Percentiles rank a stretch among this genome's conserved stretches.
Evolutionary conservation across 2,113 vertebrate species (phyloP).

Genomic region (Echinops telfairi): DNA sequence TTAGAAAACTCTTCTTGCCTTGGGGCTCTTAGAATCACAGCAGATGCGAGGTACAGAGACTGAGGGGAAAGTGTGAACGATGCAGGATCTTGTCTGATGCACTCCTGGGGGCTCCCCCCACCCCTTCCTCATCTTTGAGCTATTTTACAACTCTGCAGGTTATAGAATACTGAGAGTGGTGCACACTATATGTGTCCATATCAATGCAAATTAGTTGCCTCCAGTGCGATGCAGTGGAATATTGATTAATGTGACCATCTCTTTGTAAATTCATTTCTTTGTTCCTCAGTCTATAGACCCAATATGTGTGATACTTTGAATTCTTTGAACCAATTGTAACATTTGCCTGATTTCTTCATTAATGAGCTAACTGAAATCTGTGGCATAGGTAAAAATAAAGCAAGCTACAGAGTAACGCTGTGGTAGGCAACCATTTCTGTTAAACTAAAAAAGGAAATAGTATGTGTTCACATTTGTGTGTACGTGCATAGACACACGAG

Average conservation of each 20-base stretch:
- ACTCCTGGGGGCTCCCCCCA: too few species aligned
- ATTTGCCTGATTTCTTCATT: background rate
- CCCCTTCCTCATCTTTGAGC: background rate
- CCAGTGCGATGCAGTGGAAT: background rate
- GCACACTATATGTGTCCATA: background rate
- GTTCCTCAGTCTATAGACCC: background rate
- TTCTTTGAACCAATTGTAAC: background rate
- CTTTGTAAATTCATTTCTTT: background rate
- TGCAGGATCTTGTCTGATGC: background rate
- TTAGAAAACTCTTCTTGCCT: background rate
- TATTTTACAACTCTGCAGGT: background rate
- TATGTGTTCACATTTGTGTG: background rate
- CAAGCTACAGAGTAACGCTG: background rate
- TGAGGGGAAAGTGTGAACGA: background rate
- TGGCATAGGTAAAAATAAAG: background rate
- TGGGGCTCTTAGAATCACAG: background rate
- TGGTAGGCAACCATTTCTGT: background rate
- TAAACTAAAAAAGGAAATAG: background rate
- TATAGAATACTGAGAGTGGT: background rate
- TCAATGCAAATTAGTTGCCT: constrained; percentile 13
- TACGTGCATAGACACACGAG: too few species aligned
- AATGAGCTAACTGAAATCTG: constrained; percentile 1
- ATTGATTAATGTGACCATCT: background rate
- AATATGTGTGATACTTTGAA: background rate
- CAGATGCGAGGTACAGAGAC: background rate